Conservation (phyloP, 2,797 vertebrate genomes). For the Aselliscus stoliczkanus region DNA sequence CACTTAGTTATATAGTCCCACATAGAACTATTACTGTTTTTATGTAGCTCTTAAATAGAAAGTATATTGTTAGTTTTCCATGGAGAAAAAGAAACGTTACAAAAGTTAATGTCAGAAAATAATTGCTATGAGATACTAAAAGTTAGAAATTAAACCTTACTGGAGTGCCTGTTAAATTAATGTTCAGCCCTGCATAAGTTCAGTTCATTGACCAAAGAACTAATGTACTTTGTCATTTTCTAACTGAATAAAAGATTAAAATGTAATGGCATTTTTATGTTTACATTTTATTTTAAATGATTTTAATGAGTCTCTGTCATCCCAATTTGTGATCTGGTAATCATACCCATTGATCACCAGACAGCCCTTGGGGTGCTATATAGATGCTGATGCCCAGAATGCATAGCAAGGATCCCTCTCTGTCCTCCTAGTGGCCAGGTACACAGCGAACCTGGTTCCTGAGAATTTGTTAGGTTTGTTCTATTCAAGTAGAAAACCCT, state of each 20-base stretch:
- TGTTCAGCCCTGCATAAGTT: slow-evolving; percentile 59
- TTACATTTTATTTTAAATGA: slow-evolving; percentile 63
- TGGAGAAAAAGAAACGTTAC: slow-evolving; percentile 66
- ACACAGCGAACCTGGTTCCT: not conserved
- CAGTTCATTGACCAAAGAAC: slow-evolving; percentile 63
- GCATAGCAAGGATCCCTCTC: not conserved
- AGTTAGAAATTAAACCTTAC: slow-evolving; percentile 59
- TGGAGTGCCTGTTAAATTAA: slow-evolving; percentile 62
- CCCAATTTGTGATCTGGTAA: slow-evolving; percentile 35
- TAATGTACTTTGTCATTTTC: slow-evolving; percentile 61
- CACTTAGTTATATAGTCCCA: not conserved
- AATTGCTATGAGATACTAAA: slow-evolving; percentile 67
- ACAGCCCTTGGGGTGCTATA: not conserved
- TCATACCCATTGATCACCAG: slow-evolving; percentile 25
- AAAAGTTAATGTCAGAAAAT: slow-evolving; percentile 62
- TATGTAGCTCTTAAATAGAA: slow-evolving; percentile 36
- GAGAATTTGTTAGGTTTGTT: slow-evolving; percentile 13
- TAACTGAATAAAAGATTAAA: slow-evolving; percentile 62
- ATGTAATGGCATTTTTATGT: slow-evolving; percentile 68
- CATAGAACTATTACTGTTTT: slow-evolving; percentile 31
- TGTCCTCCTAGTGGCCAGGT: not conserved
- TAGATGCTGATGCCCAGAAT: not conserved
- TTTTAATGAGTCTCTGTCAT: slow-evolving; percentile 64
- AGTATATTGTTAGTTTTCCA: slow-evolving; percentile 44
- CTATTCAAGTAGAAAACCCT: not conserved